Evolutionary conservation across 2,113 vertebrate genomes (phyloP), one percentile per base, ranked within the genome.

Genomic region (Zapornia atra): DNA sequence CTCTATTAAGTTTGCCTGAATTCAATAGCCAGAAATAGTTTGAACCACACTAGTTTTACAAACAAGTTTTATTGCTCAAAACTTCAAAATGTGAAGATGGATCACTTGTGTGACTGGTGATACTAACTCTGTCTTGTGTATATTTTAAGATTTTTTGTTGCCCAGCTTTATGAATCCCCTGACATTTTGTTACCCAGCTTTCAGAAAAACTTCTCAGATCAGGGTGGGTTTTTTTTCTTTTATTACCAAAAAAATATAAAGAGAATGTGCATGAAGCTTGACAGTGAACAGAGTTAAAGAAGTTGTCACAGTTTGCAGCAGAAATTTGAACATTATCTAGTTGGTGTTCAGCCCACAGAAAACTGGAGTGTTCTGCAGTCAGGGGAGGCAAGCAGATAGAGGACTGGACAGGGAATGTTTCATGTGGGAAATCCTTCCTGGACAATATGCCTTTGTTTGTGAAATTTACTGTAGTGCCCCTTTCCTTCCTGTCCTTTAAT

Each of bases 41-140:
- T 86, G 68, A 92, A 80, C 28, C 18, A 31, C 9, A 14, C 19
- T 54, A 63, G 54, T 86, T 94, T 81, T 86, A 81, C 46, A 90
- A 92, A 81, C 44, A 88, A 69, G 34, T 77, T 95, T 80, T 90
- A 86, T 77, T 90, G 71, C 72, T 86, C 50, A 34, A 48, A 73
- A 66, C 56, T 86, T 95, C 50, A 66, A 88, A 56, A 70, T 59
- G 40, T 42, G 46, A 81, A 92, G 86, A 83, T 77, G 64, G 63
- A 92, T 94, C 54, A 40, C 31, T 68, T 59, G 18, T 3, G 1
- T 73, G 19, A 42, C 42, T 90, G 61, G 42, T 79, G 66, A 42
- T 31, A n/a, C 56, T 65, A 79, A 28, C 24, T 80, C 26, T 82
- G 5, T 46, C 38, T 82, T 40, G 19, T 66, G 36, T 83, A 36